These are phyloP conservation scores for Clupea harengus DNA, from an alignment of 2,113 vertebrate species.

Conservation along the genomic window DNA sequence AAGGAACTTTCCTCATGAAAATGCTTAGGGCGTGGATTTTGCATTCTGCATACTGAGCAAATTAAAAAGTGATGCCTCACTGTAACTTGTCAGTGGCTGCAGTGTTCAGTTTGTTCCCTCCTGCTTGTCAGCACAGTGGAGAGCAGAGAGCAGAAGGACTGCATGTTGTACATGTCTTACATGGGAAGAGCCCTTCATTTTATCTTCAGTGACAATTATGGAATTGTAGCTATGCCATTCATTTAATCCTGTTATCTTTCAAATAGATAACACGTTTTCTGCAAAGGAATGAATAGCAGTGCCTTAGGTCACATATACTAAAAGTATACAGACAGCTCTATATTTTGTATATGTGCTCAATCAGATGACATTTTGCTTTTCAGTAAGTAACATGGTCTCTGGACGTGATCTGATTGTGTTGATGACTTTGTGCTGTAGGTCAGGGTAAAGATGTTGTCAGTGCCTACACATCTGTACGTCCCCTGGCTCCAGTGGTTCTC, in stretches of 20 bases:
- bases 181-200: background rate
- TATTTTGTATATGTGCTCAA: too few species aligned
- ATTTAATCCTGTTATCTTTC: background rate
- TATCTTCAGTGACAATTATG: background rate
- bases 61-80: background rate
- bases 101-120: background rate
- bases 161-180: background rate
- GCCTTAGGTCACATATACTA: too few species aligned
- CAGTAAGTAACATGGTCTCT: too few species aligned
- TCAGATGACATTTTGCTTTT: too few species aligned
- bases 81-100: background rate
- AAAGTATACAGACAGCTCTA: too few species aligned
- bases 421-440: too few species aligned
- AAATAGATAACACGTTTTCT: background rate
- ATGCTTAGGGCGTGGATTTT: background rate
- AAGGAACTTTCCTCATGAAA: background rate
- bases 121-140: background rate
- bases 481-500: too few species aligned
- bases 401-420: too few species aligned
- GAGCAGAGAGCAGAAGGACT: background rate
- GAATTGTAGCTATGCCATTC: background rate
- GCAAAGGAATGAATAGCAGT: too few species aligned
- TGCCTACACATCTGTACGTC: too few species aligned
- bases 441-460: too few species aligned
- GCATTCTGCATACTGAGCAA: background rate